Conservation (phyloP, 2,797 vertebrate species). For the Notamacropus eugenii region DNA sequence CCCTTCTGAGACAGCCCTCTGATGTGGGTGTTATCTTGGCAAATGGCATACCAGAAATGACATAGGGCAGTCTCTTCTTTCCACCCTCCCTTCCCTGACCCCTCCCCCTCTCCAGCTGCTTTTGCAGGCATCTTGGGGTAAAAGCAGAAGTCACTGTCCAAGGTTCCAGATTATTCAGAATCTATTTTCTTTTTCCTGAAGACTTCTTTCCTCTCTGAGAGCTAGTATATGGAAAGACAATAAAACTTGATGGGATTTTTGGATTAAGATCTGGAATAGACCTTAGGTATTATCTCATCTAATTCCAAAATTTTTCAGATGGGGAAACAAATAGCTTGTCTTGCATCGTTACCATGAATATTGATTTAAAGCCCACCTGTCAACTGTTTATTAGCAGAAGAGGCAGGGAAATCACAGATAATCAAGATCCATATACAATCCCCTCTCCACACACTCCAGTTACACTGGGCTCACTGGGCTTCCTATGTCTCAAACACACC, state of each 20-base stretch:
- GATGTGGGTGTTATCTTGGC: neutral
- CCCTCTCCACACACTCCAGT: neutral
- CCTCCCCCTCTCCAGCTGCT: neutral
- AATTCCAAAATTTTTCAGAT: neutral
- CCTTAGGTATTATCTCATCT: neutral
- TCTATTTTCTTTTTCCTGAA: neutral
- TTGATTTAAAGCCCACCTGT: neutral
- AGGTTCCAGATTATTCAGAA: slow-evolving; percentile 6
- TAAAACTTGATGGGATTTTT: neutral
- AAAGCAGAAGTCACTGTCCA: neutral
- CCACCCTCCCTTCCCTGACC: neutral
- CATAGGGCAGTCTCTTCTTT: fast-evolving
- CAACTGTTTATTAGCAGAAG: neutral
- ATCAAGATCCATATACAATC: neutral
- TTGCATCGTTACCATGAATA: neutral
- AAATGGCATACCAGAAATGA: neutral
- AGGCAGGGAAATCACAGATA: neutral
- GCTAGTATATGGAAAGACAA: fast-evolving
- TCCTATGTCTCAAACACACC: neutral
- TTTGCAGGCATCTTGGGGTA: slow-evolving; percentile 1
- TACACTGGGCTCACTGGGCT: neutral
- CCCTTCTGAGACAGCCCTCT: slow-evolving; percentile 51
- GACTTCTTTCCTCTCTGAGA: neutral
- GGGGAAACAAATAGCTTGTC: neutral
- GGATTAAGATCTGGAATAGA: neutral